Percentiles rank a stretch among this genome's conserved stretches.
Conservation (phyloP, 2,888 invertebrate species). For the Oscheius sp. region DNA sequence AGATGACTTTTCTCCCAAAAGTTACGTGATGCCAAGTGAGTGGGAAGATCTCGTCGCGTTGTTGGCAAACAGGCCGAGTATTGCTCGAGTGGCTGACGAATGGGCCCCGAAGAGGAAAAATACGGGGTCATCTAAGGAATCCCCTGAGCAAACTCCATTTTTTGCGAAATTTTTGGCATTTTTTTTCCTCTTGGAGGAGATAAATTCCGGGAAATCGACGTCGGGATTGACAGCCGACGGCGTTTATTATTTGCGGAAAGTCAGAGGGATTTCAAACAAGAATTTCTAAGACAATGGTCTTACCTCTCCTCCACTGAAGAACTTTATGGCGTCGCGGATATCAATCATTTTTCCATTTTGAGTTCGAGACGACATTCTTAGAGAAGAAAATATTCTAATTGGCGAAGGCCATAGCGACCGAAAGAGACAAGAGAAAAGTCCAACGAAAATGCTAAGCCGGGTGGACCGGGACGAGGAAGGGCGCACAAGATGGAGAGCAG, state of each 20-base stretch:
- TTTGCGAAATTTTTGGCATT: neutral
- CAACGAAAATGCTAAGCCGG: conserved; percentile 21
- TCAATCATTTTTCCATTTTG: conserved; percentile 28
- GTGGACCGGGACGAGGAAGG: conserved; percentile 5
- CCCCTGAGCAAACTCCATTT: neutral
- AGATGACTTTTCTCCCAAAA: neutral
- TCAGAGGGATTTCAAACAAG: neutral
- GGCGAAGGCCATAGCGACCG: neutral
- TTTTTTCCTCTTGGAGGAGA: no score
- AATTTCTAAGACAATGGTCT: neutral
- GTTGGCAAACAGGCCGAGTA: conserved; percentile 29
- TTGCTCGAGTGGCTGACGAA: conserved; percentile 27
- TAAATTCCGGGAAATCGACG: neutral
- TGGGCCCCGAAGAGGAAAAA: conserved; percentile 9
- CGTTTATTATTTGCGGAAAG: conserved; percentile 9
- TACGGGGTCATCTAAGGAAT: conserved; percentile 14
- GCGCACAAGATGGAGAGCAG: conserved; percentile 7
- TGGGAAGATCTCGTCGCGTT: conserved; percentile 28
- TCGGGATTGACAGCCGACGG: conserved; percentile 13
- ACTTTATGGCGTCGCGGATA: conserved; percentile 18
- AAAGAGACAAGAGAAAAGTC: conserved; percentile 2
- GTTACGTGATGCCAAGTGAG: conserved; percentile 4
- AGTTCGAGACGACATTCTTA: conserved; percentile 8
- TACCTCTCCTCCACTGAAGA: conserved; percentile 21
- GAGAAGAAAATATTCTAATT: neutral